These are phyloP conservation scores for Danio choprae DNA, from an alignment of 2,797 vertebrate genomes.

Conservation along the genomic window DNA sequence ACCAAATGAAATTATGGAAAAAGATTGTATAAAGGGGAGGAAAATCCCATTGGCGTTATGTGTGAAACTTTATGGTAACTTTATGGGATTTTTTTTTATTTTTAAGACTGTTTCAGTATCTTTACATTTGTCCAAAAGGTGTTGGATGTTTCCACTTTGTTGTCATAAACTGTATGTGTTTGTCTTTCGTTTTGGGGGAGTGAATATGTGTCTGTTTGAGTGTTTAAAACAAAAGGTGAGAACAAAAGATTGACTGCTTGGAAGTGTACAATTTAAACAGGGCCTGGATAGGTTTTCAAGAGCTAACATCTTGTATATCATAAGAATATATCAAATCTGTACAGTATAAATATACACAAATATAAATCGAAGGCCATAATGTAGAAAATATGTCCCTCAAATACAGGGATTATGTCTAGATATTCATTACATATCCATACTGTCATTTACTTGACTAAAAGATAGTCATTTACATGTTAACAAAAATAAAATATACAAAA, in stretches of 20 bases:
- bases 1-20: conserved; percentile 1
- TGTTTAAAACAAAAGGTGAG: conserved; percentile 33
- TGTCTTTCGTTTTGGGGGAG: conserved; percentile 24
- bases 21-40: conserved; percentile 1
- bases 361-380: conserved; percentile 7
- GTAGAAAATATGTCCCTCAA: conserved; percentile 7
- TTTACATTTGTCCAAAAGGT: conserved; percentile 14
- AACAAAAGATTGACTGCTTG: not conserved
- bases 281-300: not conserved
- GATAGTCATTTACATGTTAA: conserved; percentile 38
- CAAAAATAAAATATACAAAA: conserved; percentile 49
- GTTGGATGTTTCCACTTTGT: conserved; percentile 24
- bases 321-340: conserved; percentile 36
- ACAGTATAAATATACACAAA: conserved; percentile 37
- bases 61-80: conserved; percentile 16
- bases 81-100: not conserved
- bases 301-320: conserved; percentile 29
- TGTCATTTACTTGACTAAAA: conserved; percentile 39
- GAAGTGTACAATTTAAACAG: conserved; percentile 31
- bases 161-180: conserved; percentile 28
- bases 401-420: conserved; percentile 8
- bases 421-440: conserved; percentile 41
- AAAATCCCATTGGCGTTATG: conserved; percentile 2
- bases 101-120: conserved; percentile 16
- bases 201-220: conserved; percentile 7